Evolutionary conservation across 2,797 vertebrate genomes (phyloP), one percentile per base, ranked within the genome.

Genomic region (Dicrostonyx torquatus): DNA sequence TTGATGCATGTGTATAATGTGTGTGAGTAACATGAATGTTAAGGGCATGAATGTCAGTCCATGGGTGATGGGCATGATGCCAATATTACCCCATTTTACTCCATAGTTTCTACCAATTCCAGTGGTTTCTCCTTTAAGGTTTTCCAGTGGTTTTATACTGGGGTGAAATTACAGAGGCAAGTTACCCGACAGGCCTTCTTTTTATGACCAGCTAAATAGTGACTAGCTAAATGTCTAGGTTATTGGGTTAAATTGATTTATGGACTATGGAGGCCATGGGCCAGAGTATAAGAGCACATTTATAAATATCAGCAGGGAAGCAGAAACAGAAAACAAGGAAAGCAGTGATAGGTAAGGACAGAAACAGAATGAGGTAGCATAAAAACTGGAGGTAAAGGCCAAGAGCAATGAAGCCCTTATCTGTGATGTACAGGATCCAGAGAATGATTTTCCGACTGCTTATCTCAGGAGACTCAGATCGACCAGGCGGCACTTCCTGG

Each of bases 401-500:
- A 94, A 89, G 70, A 89, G 53, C 37, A 24, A 75, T 83, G 60
- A 93, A 50, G 22, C 8, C 70, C 75, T 96, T 92, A 94, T 93
- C 86, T 96, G 31, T 72, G 45, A 80, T 80, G 62, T 77, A 87
- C 50, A 84, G 87, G 50, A 95, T 91, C 78, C 64, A 91, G 84
- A 95, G 66, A 89, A 91, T 50, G 22, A 76, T 77, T 96, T 96
- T 95, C 89, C 37, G 93, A 80, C 29, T 22, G 31, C 14, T 96
- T 94, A 91, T 94, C 85, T 93, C n/a, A 55, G 83, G 50, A 93
- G 68, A 62, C 40, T 53, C 64, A 90, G 76, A 85, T 68, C 92
- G 31, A 60, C 76, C 48, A 92, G 84, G 89, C 83, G 93, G 73
- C 91, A 80, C 80, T 96, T 96, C 94, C 87, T 94, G 40, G 5